Conservation (phyloP, 2,113 vertebrate genomes). For the Galemys pyrenaicus region DNA sequence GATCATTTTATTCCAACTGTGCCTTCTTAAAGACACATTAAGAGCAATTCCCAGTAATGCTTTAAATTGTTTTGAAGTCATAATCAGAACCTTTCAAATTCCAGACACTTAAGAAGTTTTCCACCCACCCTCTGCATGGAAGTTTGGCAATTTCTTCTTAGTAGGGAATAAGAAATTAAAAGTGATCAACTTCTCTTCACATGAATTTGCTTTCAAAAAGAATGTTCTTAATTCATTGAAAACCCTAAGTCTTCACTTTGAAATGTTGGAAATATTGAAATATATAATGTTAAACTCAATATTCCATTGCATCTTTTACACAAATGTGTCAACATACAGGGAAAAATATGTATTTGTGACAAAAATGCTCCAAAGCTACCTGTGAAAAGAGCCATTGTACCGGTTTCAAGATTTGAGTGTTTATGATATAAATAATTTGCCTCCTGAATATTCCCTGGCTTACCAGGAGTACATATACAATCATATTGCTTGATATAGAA, state of each 20-base stretch:
- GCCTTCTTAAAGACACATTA: not conserved
- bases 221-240: not conserved
- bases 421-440: not conserved
- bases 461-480: not conserved
- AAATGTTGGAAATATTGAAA: not conserved
- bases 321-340: not conserved
- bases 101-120: not conserved
- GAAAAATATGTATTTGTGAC: not conserved
- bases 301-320: not conserved
- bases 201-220: not conserved
- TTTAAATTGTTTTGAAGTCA: not conserved
- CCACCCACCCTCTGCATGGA: not conserved
- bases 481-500: not conserved
- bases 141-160: not conserved
- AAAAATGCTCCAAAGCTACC: not conserved
- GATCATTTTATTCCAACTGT: constrained; percentile 36
- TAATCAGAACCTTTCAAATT: not conserved
- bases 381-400: not conserved
- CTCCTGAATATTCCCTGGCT: too few relatives aligned
- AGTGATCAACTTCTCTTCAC: not conserved
- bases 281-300: not conserved
- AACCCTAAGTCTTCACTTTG: not conserved
- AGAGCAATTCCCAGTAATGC: not conserved
- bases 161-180: not conserved
- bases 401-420: not conserved